Conservation (phyloP, 1,140 invertebrate species). For the Heliconius hewitsoni region DNA sequence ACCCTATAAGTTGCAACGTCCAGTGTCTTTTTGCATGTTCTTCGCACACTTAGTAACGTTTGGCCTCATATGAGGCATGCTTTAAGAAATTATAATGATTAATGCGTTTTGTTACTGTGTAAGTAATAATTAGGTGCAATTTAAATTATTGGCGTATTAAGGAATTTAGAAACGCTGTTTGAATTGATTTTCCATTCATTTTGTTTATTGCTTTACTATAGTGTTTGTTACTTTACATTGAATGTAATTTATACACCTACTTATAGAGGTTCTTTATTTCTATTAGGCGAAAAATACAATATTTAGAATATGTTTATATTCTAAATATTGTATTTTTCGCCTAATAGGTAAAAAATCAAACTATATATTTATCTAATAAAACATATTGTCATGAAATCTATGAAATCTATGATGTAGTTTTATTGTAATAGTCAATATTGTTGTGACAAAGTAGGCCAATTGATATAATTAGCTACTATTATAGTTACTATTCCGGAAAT, state of each 20-base stretch:
- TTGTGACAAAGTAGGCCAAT: no score
- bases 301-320: no score
- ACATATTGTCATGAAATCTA: no score
- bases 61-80: conserved; percentile 46
- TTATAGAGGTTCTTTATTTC: no score
- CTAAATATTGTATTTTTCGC: no score
- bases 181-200: conserved; percentile 35
- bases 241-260: background rate
- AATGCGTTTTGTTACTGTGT: conserved; percentile 45
- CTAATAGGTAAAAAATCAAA: no score
- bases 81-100: conserved; percentile 42
- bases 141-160: conserved; percentile 39
- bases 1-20: conserved; percentile 6
- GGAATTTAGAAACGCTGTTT: conserved; percentile 36
- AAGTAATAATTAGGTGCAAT: conserved; percentile 44
- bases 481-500: no score
- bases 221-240: background rate
- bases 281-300: no score
- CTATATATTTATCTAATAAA: no score
- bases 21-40: conserved; percentile 29
- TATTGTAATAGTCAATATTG: no score
- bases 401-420: no score
- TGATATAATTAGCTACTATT: no score
- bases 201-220: background rate
- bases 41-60: conserved; percentile 31